These are phyloP conservation scores for Megalops cyprinoides DNA, from an alignment of 2,797 vertebrate species.

Conservation along the genomic window DNA sequence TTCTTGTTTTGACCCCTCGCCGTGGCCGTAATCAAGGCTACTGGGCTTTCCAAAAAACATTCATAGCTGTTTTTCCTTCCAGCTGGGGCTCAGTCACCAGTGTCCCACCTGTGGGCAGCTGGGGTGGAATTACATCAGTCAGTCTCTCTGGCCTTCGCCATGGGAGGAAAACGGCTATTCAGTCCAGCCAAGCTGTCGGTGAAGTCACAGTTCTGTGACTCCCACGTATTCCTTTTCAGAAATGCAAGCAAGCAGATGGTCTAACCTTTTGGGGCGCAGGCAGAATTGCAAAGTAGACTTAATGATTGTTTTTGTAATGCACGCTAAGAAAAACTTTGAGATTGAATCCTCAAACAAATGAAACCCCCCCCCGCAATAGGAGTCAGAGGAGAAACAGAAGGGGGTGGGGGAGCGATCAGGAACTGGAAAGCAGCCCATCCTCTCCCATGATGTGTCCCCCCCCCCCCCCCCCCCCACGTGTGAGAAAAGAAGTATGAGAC, in stretches of 20 bases:
- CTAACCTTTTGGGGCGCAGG: conserved; percentile 51
- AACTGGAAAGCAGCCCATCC: not conserved
- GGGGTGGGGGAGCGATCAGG: not conserved
- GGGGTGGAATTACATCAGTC: not conserved
- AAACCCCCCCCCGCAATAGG: conserved; percentile 15
- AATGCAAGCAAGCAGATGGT: conserved; percentile 60
- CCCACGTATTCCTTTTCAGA: conserved; percentile 61
- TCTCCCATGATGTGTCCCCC: not conserved
- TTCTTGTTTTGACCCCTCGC: not conserved
- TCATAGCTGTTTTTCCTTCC: not conserved
- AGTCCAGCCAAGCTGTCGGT: conserved; percentile 45
- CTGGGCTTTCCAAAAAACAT: not conserved
- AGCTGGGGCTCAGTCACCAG: not conserved
- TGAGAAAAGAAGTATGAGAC: not conserved
- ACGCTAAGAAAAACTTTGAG: conserved; percentile 45
- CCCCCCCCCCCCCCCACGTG: not conserved
- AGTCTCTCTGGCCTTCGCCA: conserved; percentile 29
- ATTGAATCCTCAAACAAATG: conserved; percentile 38
- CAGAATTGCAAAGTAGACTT: conserved; percentile 54
- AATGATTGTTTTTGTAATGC: conserved; percentile 62
- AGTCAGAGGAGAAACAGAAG: conserved; percentile 29
- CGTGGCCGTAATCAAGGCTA: not conserved
- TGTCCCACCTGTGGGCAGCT: no score
- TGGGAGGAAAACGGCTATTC: conserved; percentile 49
- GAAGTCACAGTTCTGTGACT: conserved; percentile 51